phyloP scores from a whole-genome alignment of 2,113 vertebrate genomes.

The Hemiprocne comata region DNA sequence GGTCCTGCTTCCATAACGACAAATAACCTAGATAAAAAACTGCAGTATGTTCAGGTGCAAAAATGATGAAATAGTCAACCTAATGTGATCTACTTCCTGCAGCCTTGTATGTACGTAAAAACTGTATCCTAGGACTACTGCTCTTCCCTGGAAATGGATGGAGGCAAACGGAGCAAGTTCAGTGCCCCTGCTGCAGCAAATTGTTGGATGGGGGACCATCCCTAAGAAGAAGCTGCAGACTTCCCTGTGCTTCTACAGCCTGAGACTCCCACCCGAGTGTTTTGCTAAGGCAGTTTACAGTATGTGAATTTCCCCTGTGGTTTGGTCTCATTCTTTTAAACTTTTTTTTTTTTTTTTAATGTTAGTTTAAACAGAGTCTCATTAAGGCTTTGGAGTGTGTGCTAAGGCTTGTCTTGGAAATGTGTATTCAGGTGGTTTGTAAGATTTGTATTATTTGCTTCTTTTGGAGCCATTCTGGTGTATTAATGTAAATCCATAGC shows the following conservation, averaged over 20 bases:
- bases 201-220: neutral
- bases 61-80: neutral
- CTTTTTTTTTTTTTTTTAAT: neutral
- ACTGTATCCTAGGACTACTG: neutral
- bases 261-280: neutral
- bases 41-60: neutral
- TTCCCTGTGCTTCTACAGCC: neutral
- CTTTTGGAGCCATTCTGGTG: conserved; percentile 56
- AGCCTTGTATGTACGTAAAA: neutral
- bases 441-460: conserved; percentile 69
- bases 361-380: conserved; percentile 22
- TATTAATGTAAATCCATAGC: conserved; percentile 57
- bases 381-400: neutral
- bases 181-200: neutral
- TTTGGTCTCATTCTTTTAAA: neutral
- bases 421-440: conserved; percentile 46
- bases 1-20: neutral
- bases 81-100: neutral
- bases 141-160: neutral
- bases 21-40: neutral
- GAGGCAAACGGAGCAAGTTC: neutral
- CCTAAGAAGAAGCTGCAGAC: neutral
- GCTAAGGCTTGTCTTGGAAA: conserved; percentile 26
- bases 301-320: neutral
- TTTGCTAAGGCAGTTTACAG: neutral